Conservation (phyloP, 2,888 invertebrate genomes). For the Dusona sp. region DNA sequence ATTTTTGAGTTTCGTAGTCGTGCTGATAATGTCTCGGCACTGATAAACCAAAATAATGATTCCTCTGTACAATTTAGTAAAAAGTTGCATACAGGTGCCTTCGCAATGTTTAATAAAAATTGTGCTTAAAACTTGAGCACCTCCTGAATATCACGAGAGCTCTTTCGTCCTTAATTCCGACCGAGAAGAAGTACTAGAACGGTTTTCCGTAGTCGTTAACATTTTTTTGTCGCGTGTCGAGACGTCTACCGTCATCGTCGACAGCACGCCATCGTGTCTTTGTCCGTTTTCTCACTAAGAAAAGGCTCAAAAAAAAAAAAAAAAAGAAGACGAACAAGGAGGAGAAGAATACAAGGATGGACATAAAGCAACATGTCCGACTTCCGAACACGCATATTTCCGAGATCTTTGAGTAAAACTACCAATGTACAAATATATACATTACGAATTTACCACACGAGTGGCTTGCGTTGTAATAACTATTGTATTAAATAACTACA, state of each 20-base stretch:
- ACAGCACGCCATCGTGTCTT: slow-evolving; percentile 68
- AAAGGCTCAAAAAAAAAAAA: slow-evolving; percentile 22
- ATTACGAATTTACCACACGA: slow-evolving; percentile 37
- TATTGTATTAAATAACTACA: slow-evolving; percentile 48
- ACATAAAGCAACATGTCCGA: slow-evolving; percentile 20
- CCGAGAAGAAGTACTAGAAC: slow-evolving; percentile 12
- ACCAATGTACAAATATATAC: not conserved
- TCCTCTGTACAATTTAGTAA: no score
- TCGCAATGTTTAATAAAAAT: not conserved
- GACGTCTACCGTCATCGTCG: slow-evolving; percentile 60
- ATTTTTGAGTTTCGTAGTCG: not conserved
- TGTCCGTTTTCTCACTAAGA: slow-evolving; percentile 64
- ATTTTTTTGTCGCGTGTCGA: slow-evolving; percentile 71
- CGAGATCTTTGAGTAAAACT: slow-evolving; percentile 44
- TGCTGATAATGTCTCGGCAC: not conserved
- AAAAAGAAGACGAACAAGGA: slow-evolving; percentile 26
- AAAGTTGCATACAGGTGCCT: no score
- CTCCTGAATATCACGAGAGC: slow-evolving; percentile 15
- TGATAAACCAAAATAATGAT: not conserved
- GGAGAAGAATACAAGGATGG: slow-evolving; percentile 10
- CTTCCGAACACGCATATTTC: slow-evolving; percentile 13
- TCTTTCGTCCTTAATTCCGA: slow-evolving; percentile 37
- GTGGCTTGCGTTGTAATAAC: slow-evolving; percentile 32
- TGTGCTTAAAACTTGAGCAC: not conserved
- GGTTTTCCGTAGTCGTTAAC: slow-evolving; percentile 63